Percentiles rank a stretch among this genome's conserved stretches.
phyloP scores from a whole-genome alignment of 2,113 vertebrate species.

The Oreotrochilus melanogaster region DNA sequence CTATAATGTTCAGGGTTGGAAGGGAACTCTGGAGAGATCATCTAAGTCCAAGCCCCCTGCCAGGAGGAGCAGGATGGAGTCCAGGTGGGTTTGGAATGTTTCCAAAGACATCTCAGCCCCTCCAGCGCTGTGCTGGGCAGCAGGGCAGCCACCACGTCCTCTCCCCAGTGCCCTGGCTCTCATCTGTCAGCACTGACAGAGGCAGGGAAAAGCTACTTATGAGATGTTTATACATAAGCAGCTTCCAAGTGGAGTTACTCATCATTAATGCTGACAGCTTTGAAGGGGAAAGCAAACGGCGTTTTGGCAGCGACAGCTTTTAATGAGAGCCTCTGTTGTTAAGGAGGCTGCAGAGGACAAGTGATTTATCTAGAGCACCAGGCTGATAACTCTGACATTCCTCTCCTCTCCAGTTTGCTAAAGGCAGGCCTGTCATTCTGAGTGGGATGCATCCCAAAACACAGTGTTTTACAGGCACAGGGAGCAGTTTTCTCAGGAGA shows the following conservation, averaged over 20 bases:
- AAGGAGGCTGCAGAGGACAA: conserved; percentile 6
- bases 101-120: not conserved
- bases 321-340: conserved; percentile 2
- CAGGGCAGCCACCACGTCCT: not conserved
- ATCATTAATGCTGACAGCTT: conserved; percentile 27
- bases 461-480: not conserved
- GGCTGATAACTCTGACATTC: not conserved
- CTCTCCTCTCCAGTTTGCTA: not conserved
- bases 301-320: not conserved
- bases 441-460: not conserved
- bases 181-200: not conserved
- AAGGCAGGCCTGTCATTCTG: conserved; percentile 17
- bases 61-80: too few species aligned
- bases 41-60: too few species aligned
- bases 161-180: not conserved
- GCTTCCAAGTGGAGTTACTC: conserved; percentile 14
- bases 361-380: conserved; percentile 7
- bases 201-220: not conserved
- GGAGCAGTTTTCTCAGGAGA: not conserved
- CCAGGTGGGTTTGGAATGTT: too few species aligned
- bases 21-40: too few species aligned
- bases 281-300: not conserved
- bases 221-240: conserved; percentile 20
- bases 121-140: not conserved
- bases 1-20: too few species aligned